Conservation (phyloP, 2,797 vertebrate genomes). For the Limosa lapponica region DNA sequence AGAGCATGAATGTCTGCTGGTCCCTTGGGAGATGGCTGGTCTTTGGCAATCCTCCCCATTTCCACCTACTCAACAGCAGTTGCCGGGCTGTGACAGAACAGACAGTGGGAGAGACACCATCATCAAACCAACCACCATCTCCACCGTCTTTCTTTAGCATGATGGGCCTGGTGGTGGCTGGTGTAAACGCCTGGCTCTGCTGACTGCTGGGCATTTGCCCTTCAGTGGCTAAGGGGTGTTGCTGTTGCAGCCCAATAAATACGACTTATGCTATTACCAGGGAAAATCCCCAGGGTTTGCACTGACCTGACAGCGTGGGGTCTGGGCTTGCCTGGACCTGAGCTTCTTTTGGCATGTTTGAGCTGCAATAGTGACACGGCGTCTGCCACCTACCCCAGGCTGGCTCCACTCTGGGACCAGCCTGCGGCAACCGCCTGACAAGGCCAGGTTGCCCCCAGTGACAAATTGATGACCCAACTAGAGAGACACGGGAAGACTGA, state of each 20-base stretch:
- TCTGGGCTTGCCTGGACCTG: neutral
- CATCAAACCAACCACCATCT: neutral
- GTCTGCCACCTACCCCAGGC: neutral
- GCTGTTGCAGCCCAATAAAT: neutral
- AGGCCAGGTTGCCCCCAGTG: neutral
- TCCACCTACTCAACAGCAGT: neutral
- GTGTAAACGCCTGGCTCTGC: neutral
- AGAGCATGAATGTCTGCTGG: too few species aligned
- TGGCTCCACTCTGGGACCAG: neutral
- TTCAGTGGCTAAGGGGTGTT: neutral
- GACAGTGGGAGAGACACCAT: neutral
- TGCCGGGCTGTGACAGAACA: neutral
- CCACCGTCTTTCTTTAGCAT: accelerated
- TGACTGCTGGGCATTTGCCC: neutral
- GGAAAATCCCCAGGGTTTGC: neutral
- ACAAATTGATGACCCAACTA: neutral
- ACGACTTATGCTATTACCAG: neutral
- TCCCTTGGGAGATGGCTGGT: neutral
- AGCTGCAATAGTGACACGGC: neutral
- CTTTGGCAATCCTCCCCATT: neutral
- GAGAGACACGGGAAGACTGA: neutral
- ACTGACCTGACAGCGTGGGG: accelerated
- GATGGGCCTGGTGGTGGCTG: accelerated
- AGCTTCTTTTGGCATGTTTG: neutral
- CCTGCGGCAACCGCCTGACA: neutral